Conservation (phyloP, 2,888 invertebrate genomes). For the Drosophila sordidapex region DNA sequence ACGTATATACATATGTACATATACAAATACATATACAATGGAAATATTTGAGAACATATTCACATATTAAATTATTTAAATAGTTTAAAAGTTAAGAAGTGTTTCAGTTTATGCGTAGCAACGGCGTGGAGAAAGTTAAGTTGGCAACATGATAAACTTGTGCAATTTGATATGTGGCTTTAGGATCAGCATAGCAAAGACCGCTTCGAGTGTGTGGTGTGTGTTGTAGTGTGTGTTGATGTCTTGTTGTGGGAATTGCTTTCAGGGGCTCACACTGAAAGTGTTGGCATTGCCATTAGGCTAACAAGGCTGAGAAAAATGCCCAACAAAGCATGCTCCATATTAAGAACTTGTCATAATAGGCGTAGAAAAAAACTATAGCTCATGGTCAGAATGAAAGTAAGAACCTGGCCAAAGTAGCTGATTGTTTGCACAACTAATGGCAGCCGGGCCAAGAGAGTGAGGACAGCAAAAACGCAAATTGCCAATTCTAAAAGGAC, state of each 20-base stretch:
- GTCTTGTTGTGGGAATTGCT: slow-evolving; percentile 45
- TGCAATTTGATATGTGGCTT: slow-evolving; percentile 62
- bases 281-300: slow-evolving; percentile 73
- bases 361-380: slow-evolving; percentile 15
- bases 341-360: slow-evolving; percentile 34
- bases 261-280: slow-evolving; percentile 61
- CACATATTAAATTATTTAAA: neutral
- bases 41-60: slow-evolving; percentile 2
- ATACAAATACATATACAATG: no score
- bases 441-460: slow-evolving; percentile 43
- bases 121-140: slow-evolving; percentile 12
- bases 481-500: slow-evolving; percentile 37
- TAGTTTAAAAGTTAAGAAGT: neutral
- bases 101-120: neutral
- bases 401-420: slow-evolving; percentile 31
- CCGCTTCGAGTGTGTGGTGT: neutral
- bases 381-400: slow-evolving; percentile 11
- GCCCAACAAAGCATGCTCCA: slow-evolving; percentile 23
- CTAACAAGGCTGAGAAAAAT: slow-evolving; percentile 62
- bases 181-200: slow-evolving; percentile 56
- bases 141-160: slow-evolving; percentile 48
- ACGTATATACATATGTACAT: no score
- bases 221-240: neutral
- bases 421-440: slow-evolving; percentile 75
- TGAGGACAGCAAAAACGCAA: slow-evolving; percentile 38